phyloP scores from a whole-genome alignment of 2,797 vertebrate species.

The Liasis olivaceus region DNA sequence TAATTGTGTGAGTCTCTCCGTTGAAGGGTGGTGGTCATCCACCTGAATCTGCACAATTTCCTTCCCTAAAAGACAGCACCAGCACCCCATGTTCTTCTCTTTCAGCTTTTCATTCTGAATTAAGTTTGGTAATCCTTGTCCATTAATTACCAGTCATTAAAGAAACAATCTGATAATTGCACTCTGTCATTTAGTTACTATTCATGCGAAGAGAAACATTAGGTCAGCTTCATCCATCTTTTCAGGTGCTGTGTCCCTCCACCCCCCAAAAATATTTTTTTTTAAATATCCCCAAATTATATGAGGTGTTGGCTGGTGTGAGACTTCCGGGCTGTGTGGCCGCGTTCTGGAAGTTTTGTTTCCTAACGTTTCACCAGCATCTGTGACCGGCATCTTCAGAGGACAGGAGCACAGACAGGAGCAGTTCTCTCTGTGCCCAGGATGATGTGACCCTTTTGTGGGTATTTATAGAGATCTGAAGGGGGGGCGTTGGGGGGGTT shows the following conservation, averaged over 20 bases:
- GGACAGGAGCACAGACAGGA: too few species aligned
- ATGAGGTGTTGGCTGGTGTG: not conserved
- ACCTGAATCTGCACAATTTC: not conserved
- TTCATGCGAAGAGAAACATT: not conserved
- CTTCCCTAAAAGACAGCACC: not conserved
- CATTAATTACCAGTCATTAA: not conserved
- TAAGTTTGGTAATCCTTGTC: not conserved
- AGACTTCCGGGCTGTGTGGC: too few species aligned
- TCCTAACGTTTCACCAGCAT: too few species aligned
- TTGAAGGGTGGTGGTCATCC: not conserved
- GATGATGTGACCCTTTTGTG: too few species aligned
- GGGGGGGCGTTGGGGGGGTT: too few species aligned
- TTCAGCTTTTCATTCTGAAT: not conserved
- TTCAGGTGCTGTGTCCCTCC: not conserved
- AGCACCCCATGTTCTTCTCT: constrained; percentile 30
- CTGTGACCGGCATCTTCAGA: too few species aligned
- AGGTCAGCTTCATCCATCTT: not conserved
- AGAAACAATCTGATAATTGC: not conserved
- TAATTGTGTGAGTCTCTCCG: not conserved
- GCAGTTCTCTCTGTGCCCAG: too few species aligned
- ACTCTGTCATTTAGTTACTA: not conserved
- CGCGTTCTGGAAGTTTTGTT: too few species aligned
- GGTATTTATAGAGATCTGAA: too few species aligned
- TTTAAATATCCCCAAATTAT: not conserved
- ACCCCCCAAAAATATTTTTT: not conserved